A percentile compares a stretch with the other conserved stretches of the same genome.
Evolutionary conservation across 2,888 invertebrate species (phyloP).

Genomic region (Himalopsyche anomala): DNA sequence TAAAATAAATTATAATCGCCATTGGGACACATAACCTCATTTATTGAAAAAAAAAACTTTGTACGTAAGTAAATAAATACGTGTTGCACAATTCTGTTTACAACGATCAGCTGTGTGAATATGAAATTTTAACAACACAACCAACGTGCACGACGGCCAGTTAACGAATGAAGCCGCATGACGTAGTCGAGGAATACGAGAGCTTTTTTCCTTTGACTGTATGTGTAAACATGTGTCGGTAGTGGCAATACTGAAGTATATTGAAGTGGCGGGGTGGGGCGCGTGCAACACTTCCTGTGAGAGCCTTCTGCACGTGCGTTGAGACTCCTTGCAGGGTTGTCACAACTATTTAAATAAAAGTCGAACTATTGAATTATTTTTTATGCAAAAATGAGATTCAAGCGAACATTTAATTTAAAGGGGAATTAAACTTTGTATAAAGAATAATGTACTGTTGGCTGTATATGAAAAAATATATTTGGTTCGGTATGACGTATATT

Average conservation of each 20-base stretch:
- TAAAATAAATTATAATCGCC: background rate
- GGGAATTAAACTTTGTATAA: too few relatives aligned
- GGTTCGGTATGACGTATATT: too few relatives aligned
- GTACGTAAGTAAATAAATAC: background rate
- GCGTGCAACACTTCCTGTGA: constrained; percentile 41
- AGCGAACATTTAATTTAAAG: background rate
- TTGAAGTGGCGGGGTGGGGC: constrained; percentile 28
- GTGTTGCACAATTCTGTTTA: constrained; percentile 18
- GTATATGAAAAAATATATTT: too few relatives aligned
- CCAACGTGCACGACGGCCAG: background rate
- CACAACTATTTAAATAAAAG: background rate
- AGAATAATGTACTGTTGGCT: too few relatives aligned
- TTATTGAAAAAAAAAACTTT: background rate
- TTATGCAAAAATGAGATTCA: background rate
- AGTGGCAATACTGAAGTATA: constrained; percentile 9
- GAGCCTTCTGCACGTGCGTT: constrained; percentile 42
- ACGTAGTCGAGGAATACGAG: constrained; percentile 1
- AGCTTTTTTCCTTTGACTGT: background rate
- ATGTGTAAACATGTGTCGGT: constrained; percentile 23
- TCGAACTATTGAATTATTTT: background rate
- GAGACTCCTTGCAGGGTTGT: constrained; percentile 29
- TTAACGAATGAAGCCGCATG: constrained; percentile 7
- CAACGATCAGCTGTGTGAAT: constrained; percentile 25
- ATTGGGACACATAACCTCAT: constrained; percentile 23
- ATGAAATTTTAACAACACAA: background rate